Evolutionary conservation across 2,888 invertebrate genomes (phyloP), one percentile per base, ranked within the genome.

Genomic region (Yponomeuta sedellus): DNA sequence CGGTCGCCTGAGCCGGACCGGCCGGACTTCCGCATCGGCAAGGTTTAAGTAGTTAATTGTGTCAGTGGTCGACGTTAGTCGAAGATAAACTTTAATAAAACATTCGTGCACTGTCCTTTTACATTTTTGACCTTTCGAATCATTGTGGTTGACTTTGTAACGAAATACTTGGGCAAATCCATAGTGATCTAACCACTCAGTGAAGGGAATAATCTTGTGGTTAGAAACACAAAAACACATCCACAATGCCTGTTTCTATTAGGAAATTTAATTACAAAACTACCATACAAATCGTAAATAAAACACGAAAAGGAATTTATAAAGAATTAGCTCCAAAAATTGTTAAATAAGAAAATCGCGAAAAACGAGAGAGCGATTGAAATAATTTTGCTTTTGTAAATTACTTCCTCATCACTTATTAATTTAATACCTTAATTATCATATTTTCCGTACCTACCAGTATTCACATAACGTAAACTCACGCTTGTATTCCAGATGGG

Each of bases 1-100:
- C 25, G 57, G 40, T 40, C 59, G 64, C 61, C 62, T 62, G 25
- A 10, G 66, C 61, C 63, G 70, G 73, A 68, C 72, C 68, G 74
- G 69, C 71, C 68, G 72, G 70, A 64, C 67, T 62, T 66, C 28
- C 65, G n/a, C 57, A 64, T 22, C 61, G 69, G 71, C 69, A 72
- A 72, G 71, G 72, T 22, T 73, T 79, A 81, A 82, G 77, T 79
- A 80, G 72, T 77, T 78, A 81, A 80, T 77, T 78, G 75, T 81
- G 75, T 82, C 77, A 75, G 74, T 70, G 67, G 70, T 67, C 58
- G 58, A n/a, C 58, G 3, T 58, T 52, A 20, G 22, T 20, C 58
- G 19, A 58, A 10, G 58, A 58, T 10, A 58, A 58, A 58, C 58
- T 58, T 58, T 58, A 58, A 58, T 58, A 19, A 58, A 58, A 58